These are phyloP conservation scores for Florisuga fusca DNA, from an alignment of 2,797 vertebrate species.

Conservation along the genomic window DNA sequence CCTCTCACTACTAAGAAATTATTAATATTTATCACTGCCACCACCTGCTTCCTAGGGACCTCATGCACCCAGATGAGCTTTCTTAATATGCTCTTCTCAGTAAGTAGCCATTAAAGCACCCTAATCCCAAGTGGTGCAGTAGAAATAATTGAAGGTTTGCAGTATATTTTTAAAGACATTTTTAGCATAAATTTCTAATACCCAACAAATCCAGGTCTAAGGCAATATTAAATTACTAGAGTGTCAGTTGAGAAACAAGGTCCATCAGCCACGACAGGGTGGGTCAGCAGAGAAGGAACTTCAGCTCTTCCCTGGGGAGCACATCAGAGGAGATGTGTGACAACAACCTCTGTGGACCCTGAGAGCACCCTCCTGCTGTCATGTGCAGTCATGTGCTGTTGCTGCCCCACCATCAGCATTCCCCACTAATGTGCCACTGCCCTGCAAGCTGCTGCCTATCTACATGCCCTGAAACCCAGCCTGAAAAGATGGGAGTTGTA, in stretches of 20 bases:
- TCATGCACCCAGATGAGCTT: background rate
- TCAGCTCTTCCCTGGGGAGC: background rate
- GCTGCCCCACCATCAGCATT: too few relatives aligned
- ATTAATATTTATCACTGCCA: background rate
- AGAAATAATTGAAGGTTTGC: background rate
- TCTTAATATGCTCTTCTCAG: background rate
- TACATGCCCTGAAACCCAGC: background rate
- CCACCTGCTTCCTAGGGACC: background rate
- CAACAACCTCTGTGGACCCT: background rate
- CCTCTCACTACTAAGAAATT: background rate
- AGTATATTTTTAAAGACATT: background rate
- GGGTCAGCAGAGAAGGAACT: background rate
- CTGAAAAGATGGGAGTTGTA: background rate
- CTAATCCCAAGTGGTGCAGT: background rate
- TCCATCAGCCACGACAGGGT: background rate
- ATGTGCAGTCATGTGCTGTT: background rate
- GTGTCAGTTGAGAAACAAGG: background rate
- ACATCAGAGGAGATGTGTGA: background rate
- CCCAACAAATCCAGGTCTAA: background rate
- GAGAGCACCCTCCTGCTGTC: background rate
- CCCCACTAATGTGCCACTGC: accelerated
- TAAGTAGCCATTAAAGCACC: background rate
- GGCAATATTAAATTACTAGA: background rate
- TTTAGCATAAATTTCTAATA: background rate
- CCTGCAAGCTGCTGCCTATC: background rate